Conservation (phyloP, 2,888 invertebrate genomes). For the Macaria liturata region DNA sequence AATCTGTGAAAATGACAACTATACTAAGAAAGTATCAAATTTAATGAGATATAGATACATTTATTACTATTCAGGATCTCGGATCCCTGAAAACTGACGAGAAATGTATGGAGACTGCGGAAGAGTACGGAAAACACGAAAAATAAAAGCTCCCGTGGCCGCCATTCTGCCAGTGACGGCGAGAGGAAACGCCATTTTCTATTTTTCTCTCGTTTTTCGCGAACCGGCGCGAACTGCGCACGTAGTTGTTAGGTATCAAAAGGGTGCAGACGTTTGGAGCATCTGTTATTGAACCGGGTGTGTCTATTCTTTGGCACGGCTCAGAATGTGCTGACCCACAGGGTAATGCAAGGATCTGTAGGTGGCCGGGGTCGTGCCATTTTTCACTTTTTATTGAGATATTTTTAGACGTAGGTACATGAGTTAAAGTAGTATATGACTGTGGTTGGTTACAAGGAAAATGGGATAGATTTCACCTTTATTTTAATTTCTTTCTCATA, state of each 20-base stretch:
- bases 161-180: constrained; percentile 76
- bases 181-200: constrained; percentile 73
- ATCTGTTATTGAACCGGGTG: constrained; percentile 31
- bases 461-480: too few relatives aligned
- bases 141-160: constrained; percentile 65
- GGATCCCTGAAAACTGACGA: constrained; percentile 15
- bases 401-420: too few relatives aligned
- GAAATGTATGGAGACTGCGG: constrained; percentile 57
- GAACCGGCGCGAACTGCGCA: constrained; percentile 28
- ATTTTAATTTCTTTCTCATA: too few relatives aligned
- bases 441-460: too few relatives aligned
- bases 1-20: too few relatives aligned
- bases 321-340: constrained; percentile 1
- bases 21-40: too few relatives aligned
- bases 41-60: too few relatives aligned
- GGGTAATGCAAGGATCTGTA: neutral
- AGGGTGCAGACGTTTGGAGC: constrained; percentile 30
- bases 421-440: too few relatives aligned
- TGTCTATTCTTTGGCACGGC: constrained; percentile 19
- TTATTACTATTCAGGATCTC: too few relatives aligned
- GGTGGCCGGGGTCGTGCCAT: too few relatives aligned
- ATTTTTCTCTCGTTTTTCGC: constrained; percentile 60
- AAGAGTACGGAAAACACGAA: constrained; percentile 57
- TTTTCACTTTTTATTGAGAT: too few relatives aligned
- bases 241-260: constrained; percentile 34